A percentile compares a stretch with the other conserved stretches of the same genome.
phyloP scores from a whole-genome alignment of 2,888 invertebrate species.

The Mantis religiosa region DNA sequence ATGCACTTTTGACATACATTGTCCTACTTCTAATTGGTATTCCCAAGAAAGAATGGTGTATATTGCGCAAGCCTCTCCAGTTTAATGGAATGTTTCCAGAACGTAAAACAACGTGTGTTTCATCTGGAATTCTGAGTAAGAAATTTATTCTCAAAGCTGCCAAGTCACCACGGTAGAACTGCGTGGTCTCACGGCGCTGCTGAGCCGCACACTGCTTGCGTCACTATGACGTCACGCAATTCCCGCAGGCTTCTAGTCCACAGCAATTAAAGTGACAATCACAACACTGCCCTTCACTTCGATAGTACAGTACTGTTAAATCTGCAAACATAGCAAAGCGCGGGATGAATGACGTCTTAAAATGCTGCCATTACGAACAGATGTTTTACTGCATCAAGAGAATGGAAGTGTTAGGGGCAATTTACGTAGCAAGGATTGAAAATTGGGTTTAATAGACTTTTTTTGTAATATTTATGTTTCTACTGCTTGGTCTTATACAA shows the following conservation, averaged over 20 bases:
- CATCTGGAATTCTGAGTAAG: background rate
- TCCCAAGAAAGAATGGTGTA: too few relatives aligned
- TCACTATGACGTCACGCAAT: background rate
- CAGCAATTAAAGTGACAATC: background rate
- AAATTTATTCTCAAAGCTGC: background rate
- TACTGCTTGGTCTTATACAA: too few relatives aligned
- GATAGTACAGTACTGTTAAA: background rate
- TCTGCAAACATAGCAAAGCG: background rate
- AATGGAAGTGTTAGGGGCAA: too few relatives aligned
- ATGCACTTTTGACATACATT: too few relatives aligned
- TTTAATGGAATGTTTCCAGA: background rate
- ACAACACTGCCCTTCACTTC: background rate
- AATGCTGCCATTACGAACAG: too few relatives aligned
- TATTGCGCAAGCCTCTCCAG: too few relatives aligned
- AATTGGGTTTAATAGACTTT: too few relatives aligned
- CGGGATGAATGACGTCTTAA: too few relatives aligned
- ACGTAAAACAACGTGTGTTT: background rate
- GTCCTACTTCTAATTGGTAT: too few relatives aligned
- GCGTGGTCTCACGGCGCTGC: background rate
- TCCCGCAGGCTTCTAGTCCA: background rate
- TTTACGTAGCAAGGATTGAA: too few relatives aligned
- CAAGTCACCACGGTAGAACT: background rate
- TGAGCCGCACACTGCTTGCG: background rate
- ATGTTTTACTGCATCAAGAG: too few relatives aligned
- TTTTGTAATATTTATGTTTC: too few relatives aligned